Conservation (phyloP, 2,888 invertebrate species). For the Serripes groenlandicus region DNA sequence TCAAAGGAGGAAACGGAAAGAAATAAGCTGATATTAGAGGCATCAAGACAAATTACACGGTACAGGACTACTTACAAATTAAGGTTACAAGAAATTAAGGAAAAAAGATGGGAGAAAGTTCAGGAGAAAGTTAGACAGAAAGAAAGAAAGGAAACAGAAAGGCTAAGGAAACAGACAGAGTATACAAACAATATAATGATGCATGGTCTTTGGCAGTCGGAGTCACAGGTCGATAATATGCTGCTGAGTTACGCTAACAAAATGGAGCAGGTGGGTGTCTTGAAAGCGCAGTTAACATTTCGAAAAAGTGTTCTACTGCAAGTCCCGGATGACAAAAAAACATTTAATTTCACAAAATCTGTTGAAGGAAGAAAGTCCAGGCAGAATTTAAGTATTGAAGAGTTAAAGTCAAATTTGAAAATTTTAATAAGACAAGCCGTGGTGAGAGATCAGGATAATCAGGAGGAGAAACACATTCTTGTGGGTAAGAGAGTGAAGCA, state of each 20-base stretch:
- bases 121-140: constrained; percentile 41
- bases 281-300: constrained; percentile 46
- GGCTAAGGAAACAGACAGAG: constrained; percentile 32
- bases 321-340: constrained; percentile 22
- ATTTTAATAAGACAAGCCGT: constrained; percentile 30
- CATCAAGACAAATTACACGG: constrained; percentile 43
- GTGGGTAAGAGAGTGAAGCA: constrained; percentile 36
- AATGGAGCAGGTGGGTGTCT: constrained; percentile 27
- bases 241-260: constrained; percentile 24
- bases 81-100: constrained; percentile 31
- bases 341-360: constrained; percentile 2
- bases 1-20: constrained; percentile 27
- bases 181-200: constrained; percentile 40
- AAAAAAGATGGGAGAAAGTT: constrained; percentile 9
- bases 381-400: not conserved
- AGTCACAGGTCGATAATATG: constrained; percentile 45
- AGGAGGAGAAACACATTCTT: constrained; percentile 2
- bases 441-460: constrained; percentile 13
- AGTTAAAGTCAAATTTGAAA: constrained; percentile 36
- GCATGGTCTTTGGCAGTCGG: constrained; percentile 46
- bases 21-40: constrained; percentile 31
- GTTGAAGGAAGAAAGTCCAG: constrained; percentile 30
- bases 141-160: constrained; percentile 26
- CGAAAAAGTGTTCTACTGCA: constrained; percentile 45
- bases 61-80: constrained; percentile 37